phyloP scores from a whole-genome alignment of 2,888 invertebrate species.

The Phytoseiulus persimilis region DNA sequence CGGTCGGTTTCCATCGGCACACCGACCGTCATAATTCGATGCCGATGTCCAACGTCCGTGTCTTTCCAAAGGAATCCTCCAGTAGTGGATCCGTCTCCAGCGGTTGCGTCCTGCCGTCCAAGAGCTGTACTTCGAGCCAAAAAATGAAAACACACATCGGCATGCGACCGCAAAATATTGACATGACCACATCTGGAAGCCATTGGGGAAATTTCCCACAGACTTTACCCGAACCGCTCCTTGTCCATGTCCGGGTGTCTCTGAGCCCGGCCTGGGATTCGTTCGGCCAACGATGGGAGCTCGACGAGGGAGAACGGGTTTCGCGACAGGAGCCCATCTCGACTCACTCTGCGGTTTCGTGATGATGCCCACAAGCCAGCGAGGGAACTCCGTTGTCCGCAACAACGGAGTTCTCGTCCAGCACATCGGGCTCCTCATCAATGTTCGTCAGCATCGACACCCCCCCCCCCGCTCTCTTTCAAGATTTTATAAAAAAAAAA shows the following conservation, averaged over 20 bases:
- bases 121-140: neutral
- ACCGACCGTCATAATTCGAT: neutral
- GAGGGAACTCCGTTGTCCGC: too few species aligned
- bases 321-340: too few species aligned
- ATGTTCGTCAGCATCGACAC: too few species aligned
- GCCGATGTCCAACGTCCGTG: neutral
- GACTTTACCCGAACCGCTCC: neutral
- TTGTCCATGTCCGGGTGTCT: neutral
- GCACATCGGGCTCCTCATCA: too few species aligned
- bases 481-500: too few species aligned
- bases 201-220: neutral
- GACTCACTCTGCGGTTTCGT: too few species aligned
- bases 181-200: constrained; percentile 5
- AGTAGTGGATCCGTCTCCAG: neutral
- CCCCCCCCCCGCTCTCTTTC: too few species aligned
- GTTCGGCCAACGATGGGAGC: too few species aligned
- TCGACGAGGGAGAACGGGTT: too few species aligned
- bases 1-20: neutral
- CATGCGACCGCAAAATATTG: neutral
- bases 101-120: neutral
- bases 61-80: neutral
- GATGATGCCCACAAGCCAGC: too few species aligned
- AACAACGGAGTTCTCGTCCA: too few species aligned
- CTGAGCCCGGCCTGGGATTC: neutral
- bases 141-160: neutral